These are phyloP conservation scores for Phortica okadai DNA, from an alignment of 2,888 invertebrate species.

Conservation along the genomic window DNA sequence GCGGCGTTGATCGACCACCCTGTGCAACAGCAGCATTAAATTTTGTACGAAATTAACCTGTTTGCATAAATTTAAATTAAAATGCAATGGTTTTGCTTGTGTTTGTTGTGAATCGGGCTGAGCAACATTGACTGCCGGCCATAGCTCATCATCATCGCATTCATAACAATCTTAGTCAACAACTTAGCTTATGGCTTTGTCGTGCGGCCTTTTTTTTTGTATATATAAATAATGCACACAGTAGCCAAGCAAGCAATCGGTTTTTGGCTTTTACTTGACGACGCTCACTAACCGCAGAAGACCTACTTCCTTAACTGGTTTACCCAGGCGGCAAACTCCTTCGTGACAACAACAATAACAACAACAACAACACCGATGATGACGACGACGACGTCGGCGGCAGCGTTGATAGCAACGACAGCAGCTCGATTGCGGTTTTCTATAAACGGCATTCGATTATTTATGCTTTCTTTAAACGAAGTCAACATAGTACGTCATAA, in stretches of 20 bases:
- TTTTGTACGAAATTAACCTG: constrained; percentile 69
- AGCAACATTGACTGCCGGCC: not conserved
- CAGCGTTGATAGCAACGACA: not conserved
- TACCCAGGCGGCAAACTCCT: not conserved
- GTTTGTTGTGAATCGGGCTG: not conserved
- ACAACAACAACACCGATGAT: too few relatives aligned
- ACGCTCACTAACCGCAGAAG: constrained; percentile 20
- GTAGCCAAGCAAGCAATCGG: constrained; percentile 10
- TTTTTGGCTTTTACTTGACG: constrained; percentile 14
- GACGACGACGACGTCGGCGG: not conserved
- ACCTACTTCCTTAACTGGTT: constrained; percentile 32
- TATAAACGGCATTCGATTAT: constrained; percentile 51
- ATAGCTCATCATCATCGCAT: constrained; percentile 25
- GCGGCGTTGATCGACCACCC: constrained; percentile 10
- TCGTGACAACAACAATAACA: not conserved
- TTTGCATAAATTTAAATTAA: constrained; percentile 65
- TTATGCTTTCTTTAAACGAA: constrained; percentile 71
- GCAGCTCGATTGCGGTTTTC: not conserved
- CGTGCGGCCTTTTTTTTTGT: not conserved
- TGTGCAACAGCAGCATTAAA: constrained; percentile 48
- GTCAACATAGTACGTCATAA: constrained; percentile 65
- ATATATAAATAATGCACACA: not conserved
- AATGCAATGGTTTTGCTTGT: constrained; percentile 3
- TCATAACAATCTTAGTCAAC: not conserved
- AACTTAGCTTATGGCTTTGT: not conserved